Base-by-base conservation (phyloP, 2,113 vertebrate genomes). In the Elephantulus edwardii region DNA sequence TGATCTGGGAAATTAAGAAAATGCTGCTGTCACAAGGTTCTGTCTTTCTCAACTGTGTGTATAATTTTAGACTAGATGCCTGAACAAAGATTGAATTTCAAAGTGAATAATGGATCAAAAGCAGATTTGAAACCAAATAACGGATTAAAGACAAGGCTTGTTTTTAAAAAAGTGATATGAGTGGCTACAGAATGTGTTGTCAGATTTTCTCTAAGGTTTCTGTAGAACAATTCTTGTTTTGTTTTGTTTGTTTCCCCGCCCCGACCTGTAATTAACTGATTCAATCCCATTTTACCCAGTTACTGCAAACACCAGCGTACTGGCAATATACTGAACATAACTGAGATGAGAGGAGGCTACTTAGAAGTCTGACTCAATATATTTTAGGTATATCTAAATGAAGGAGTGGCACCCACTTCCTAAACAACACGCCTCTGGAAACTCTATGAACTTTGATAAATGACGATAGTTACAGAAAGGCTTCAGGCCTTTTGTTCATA, bases 81-180 rank as follows among this genome's bases (percentile, higher is more conserved):
- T 86, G 88, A 93, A 95, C 80, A 92, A 94, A 93, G 83, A 54
- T 95, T 93, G 95, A 35, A 88, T 95, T 96, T 96, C 93, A 95
- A 96, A 95, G 94, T 93, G 95, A 95, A 96, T 95, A 96, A 95
- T 88, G 91, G 86, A 96, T 95, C 93, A 96, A 96, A 95, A 95
- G 88, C 75, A 91, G 44, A 35, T 64, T 91, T 93, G 95, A 95
- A 96, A 95, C 79, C 88, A 96, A 96, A 95, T 95, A 95, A 91
- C 92, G 82, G 86, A 95, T 96, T 96, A 95, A 95, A 96, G 79
- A 68, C 54, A 84, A 66, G 54, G 50, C 60, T 93, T 94, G 79
- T 95, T 92, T 95, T 91, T 0, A 54, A 91, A 94, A 93, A 88
- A 42, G 77, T 70, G 40, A 74, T 93, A 88, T 84, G 91, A 96